These are phyloP conservation scores for Macrosiphum euphorbiae DNA, from an alignment of 2,888 invertebrate species.

Conservation along the genomic window DNA sequence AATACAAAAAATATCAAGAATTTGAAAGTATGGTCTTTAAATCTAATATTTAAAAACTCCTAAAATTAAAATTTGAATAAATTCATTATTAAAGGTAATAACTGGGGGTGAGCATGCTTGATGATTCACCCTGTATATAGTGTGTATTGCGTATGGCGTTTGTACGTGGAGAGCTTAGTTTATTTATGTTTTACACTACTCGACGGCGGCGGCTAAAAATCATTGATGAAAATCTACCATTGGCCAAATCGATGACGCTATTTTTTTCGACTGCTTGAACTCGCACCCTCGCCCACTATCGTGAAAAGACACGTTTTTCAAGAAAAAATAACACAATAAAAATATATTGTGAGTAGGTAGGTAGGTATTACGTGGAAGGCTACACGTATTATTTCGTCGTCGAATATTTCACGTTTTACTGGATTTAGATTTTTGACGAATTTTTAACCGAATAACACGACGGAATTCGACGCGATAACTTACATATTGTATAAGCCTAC, in stretches of 20 bases:
- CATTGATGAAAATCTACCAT: slow-evolving; percentile 51
- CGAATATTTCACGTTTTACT: not conserved
- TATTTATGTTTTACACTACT: slow-evolving; percentile 32
- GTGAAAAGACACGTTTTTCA: not conserved
- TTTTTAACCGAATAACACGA: not conserved
- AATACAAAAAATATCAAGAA: not conserved
- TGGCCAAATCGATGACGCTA: not conserved
- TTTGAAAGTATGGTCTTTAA: not conserved
- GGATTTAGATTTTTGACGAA: not conserved
- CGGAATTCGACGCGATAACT: not conserved
- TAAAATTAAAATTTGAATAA: not conserved
- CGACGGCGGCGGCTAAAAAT: not conserved
- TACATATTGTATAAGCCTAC: not conserved
- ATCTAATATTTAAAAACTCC: not conserved
- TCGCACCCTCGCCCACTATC: not conserved
- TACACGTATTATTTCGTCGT: not conserved
- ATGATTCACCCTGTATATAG: not conserved
- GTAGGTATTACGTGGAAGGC: not conserved
- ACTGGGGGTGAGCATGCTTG: not conserved
- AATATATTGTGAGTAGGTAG: not conserved
- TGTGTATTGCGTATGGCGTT: not conserved
- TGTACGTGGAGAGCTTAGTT: slow-evolving; percentile 16
- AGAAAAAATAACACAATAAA: not conserved
- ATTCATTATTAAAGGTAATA: not conserved
- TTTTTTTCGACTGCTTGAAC: not conserved